Evolutionary conservation across 1,140 invertebrate species (phyloP), one percentile per base, ranked within the genome.

Genomic region (Bombus difficillimus): DNA sequence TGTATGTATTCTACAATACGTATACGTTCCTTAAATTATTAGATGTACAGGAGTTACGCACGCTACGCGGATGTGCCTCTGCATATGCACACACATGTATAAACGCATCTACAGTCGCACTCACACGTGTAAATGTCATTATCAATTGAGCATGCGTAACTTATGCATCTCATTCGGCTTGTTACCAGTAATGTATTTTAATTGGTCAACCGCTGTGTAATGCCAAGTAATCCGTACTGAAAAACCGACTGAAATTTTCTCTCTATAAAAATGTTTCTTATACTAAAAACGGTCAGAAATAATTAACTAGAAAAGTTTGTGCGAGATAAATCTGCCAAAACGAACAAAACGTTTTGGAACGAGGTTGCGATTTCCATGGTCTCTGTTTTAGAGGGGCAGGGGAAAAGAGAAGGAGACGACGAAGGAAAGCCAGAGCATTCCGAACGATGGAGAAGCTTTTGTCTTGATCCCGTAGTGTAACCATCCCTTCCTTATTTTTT

Each of bases 131-230:
- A 91, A 87, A 91, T 88, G 80, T 85, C 84, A 88, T 91, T 91
- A 90, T 90, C 81, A 91, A 85, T 90, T 90, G 91, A 92, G 87
- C 87, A 90, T 90, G 91, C 88, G 90, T 89, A 90, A 91, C 90
- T 89, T 89, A 88, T 92, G 93, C 91, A 92, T 92, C 91, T 93
- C 92, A 94, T 95, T 94, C 89, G 92, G 91, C 93, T 94, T 85
- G 94, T 94, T 94, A 94, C 92, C 90, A 82, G 81, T 93, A 93
- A 95, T 94, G 92, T 94, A 93, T 94, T 94, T 94, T 95, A 95
- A 95, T 94, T 95, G 94, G 92, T 83, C 79, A 72, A 89, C 83
- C 87, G 79, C 86, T 81, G 80, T 80, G 82, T 73, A 75, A 78
- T 83, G 72, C 72, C 53, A 89, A 66, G 83, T 78, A 88, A 90